Evolutionary conservation across 2,888 invertebrate genomes (phyloP), one percentile per base, ranked within the genome.

Genomic region (Opisthograptis luteolata): DNA sequence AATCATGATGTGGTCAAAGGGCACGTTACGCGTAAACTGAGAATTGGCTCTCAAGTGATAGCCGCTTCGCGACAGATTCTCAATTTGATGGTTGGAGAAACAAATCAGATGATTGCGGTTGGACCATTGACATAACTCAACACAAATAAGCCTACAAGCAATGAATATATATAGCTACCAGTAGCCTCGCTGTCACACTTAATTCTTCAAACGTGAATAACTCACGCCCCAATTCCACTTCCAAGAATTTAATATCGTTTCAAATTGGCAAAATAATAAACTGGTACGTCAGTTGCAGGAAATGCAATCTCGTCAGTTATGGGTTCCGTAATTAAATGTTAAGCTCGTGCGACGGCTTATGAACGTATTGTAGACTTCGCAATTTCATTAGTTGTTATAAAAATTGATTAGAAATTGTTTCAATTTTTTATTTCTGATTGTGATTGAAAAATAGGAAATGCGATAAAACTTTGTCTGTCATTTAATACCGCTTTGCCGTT

Each of bases 201-300:
- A n/a, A 24, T 36, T 22, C 28, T 50, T 39, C 17, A 44, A 34
- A 20, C 39, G 37, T 35, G 14, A 47, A 10, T 31, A 24, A 48
- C 55, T 53, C 58, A 62, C 76, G 68, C 75, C 75, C 76, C 68
- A 66, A 61, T 73, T 77, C 67, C 66, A 73, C 71, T 65, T 76
- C 64, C 70, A 77, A 81, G 79, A 81, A 81, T 84, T 85, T 83
- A 84, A 87, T 87, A 84, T 75, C 79, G 77, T 81, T 84, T 81
- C 71, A 81, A 84, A 88, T 86, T 85, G 81, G 85, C 81, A 79
- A 86, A 86, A 87, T 88, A 87, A 87, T 85, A 84, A 81, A 84
- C 81, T 58, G 68, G 70, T 64, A 78, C 79, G 86, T 86, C 86
- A 85, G 74, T 70, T 76, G 78, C 84, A 87, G 85, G 81, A 83